These are phyloP conservation scores for Meandrusa payeni DNA, from an alignment of 2,888 invertebrate species.

Conservation along the genomic window DNA sequence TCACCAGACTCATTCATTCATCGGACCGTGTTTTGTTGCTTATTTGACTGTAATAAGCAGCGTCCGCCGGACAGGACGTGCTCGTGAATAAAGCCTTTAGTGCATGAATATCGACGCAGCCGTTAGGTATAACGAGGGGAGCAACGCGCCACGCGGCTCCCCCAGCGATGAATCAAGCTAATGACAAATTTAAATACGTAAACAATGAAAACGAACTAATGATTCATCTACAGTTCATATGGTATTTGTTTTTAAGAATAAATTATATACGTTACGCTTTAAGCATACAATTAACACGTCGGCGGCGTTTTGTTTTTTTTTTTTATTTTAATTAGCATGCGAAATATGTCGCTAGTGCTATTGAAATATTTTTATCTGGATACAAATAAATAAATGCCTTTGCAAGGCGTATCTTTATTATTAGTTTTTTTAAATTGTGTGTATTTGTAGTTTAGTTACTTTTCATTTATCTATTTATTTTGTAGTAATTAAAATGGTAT, in stretches of 20 bases:
- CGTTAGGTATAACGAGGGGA: conserved; percentile 23
- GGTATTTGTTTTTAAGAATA: conserved; percentile 9
- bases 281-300: conserved; percentile 4
- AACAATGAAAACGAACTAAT: conserved; percentile 31
- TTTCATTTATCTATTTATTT: too few species aligned
- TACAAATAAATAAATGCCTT: too few species aligned
- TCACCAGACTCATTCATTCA: too few species aligned
- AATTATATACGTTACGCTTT: conserved; percentile 4
- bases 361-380: too few species aligned
- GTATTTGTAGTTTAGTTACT: too few species aligned
- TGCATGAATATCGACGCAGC: conserved; percentile 12
- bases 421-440: too few species aligned
- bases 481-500: too few species aligned
- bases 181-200: conserved; percentile 31
- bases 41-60: too few species aligned
- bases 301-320: background rate
- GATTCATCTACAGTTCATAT: conserved; percentile 30
- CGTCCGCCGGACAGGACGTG: conserved; percentile 13
- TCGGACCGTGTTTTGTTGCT: too few species aligned
- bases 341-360: too few species aligned
- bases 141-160: conserved; percentile 23
- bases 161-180: conserved; percentile 33
- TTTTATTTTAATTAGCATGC: too few species aligned
- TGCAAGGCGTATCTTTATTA: too few species aligned
- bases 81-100: conserved; percentile 2